Percentiles rank a stretch among this genome's conserved stretches.
These are phyloP conservation scores for Marisa cornuarietis DNA, from an alignment of 1,140 invertebrate genomes.

Conservation along the genomic window DNA sequence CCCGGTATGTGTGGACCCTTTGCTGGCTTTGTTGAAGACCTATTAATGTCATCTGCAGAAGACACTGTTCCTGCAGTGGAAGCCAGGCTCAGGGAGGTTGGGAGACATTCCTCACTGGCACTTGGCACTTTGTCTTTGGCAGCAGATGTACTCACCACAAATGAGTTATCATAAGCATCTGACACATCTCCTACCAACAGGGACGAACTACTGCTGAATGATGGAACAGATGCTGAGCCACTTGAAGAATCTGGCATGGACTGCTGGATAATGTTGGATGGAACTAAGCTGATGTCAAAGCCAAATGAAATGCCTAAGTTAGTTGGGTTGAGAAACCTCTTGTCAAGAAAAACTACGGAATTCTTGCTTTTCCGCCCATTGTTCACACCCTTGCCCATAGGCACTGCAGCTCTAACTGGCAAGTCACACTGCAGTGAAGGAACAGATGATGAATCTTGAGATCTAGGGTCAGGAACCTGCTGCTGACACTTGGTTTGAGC, in stretches of 20 bases:
- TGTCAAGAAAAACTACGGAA: slow-evolving; percentile 55
- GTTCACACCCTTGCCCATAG: slow-evolving; percentile 23
- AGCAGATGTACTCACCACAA: no score
- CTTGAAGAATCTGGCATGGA: background rate
- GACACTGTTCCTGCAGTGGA: background rate
- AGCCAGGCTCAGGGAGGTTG: background rate
- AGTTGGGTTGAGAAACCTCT: slow-evolving; percentile 34
- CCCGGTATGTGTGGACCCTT: slow-evolving; percentile 22
- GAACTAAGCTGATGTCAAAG: slow-evolving; percentile 36
- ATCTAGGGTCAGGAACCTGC: background rate
- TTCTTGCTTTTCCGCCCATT: slow-evolving; percentile 36
- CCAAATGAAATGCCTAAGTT: slow-evolving; percentile 51
- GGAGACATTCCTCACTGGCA: background rate
- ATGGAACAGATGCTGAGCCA: background rate
- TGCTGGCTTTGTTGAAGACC: background rate
- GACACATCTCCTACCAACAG: background rate
- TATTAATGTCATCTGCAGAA: background rate
- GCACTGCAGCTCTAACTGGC: slow-evolving; percentile 1
- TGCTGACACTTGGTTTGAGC: background rate
- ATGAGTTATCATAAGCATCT: background rate
- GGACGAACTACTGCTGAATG: background rate
- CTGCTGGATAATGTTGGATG: background rate
- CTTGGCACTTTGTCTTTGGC: background rate
- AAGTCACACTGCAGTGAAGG: background rate
- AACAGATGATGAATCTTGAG: background rate